Percentiles rank a stretch among this genome's conserved stretches.
phyloP scores from a whole-genome alignment of 2,888 invertebrate genomes.

The Drosophila mettleri region DNA sequence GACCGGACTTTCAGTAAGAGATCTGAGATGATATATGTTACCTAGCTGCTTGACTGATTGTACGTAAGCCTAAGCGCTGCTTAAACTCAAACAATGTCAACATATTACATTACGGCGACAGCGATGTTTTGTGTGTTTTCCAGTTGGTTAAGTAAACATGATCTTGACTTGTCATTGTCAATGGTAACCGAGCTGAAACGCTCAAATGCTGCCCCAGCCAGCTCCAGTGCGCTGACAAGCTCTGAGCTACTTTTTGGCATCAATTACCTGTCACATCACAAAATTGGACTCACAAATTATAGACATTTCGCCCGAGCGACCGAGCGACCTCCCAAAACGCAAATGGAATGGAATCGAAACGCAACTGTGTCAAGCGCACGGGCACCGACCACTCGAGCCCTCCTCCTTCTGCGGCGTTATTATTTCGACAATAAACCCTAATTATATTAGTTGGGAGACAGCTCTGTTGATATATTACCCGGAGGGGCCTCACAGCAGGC shows the following conservation, averaged over 20 bases:
- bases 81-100: constrained; percentile 67
- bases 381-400: constrained; percentile 16
- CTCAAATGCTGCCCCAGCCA: neutral
- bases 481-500: constrained; percentile 41
- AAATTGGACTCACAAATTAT: constrained; percentile 73
- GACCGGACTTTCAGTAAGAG: neutral
- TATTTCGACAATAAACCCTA: constrained; percentile 70
- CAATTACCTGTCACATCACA: constrained; percentile 72
- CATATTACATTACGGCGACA: constrained; percentile 56
- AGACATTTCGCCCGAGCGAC: constrained; percentile 65
- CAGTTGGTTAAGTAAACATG: constrained; percentile 81
- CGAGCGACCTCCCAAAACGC: too few species aligned
- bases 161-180: constrained; percentile 78
- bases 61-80: constrained; percentile 55
- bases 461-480: constrained; percentile 69
- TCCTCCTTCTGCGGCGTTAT: constrained; percentile 41
- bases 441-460: constrained; percentile 73
- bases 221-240: constrained; percentile 5
- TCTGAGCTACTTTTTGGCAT: constrained; percentile 65
- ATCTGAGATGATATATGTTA: constrained; percentile 32
- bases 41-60: constrained; percentile 12
- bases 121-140: constrained; percentile 58
- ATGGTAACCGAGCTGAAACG: constrained; percentile 60
- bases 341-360: constrained; percentile 13
- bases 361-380: constrained; percentile 71